These are phyloP conservation scores for Ceyx margarethae DNA, from an alignment of 2,113 vertebrate species.

Conservation along the genomic window DNA sequence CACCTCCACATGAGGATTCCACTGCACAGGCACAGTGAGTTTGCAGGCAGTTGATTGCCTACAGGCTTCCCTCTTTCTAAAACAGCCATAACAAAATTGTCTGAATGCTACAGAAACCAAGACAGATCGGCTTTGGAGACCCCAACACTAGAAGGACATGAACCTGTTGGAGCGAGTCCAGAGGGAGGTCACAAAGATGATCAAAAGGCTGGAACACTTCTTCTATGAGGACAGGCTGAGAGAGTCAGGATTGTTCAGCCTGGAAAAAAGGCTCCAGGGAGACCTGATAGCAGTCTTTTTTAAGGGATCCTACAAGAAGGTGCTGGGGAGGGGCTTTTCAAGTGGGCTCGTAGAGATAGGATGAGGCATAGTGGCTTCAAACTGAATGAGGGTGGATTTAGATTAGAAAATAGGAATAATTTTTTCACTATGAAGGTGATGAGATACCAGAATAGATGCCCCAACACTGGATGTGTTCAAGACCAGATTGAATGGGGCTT, in stretches of 20 bases:
- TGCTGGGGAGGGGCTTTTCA: not conserved
- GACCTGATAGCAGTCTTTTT: not conserved
- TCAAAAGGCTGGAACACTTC: too few relatives aligned
- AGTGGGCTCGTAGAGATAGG: not conserved
- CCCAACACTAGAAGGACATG: too few relatives aligned
- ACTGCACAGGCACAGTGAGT: rapidly evolving
- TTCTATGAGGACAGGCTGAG: too few relatives aligned
- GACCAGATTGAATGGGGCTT: not conserved
- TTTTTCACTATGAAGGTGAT: not conserved
- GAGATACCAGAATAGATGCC: not conserved
- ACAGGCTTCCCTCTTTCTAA: not conserved
- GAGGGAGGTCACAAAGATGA: too few relatives aligned
- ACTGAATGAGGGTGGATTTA: not conserved
- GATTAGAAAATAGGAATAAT: not conserved
- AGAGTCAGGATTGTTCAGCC: not conserved
- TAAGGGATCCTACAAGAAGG: not conserved
- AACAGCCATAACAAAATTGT: not conserved
- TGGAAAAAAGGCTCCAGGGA: not conserved
- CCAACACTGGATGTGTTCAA: not conserved
- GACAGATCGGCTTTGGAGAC: too few relatives aligned
- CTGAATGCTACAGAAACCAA: not conserved
- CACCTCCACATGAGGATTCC: rapidly evolving
- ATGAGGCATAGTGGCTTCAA: not conserved
- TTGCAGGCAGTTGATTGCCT: not conserved
- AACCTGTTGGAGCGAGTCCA: too few relatives aligned